Evolutionary conservation across 2,888 invertebrate species (phyloP), one percentile per base, ranked within the genome.

Genomic region (Drosophila paranaensis): DNA sequence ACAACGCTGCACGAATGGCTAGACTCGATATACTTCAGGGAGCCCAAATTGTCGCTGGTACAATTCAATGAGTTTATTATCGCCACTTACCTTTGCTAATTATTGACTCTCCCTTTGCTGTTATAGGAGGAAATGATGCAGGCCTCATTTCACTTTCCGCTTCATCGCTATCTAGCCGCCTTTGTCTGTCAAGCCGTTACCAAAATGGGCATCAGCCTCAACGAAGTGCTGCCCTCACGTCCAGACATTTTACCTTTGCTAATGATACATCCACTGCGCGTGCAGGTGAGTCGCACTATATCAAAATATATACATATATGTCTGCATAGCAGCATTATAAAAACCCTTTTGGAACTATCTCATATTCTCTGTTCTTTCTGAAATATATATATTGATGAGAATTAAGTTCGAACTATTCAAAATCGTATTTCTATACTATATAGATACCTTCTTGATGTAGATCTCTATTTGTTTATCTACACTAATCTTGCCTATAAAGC

Each of bases 61-160:
- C 3, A 50, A 37, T 13, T 10, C 13, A n/a, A 27, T 27, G 8
- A n/a, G 14, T 10, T 39, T 3, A 33, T 14, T 25, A 20, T 6
- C 1, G 14, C 3, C 3, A 16, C 14, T 51, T 11, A 13, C 13
- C n/a, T 16, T 25, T 27, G 5, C n/a, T 27, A 39, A 60, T 40
- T 33, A 2, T 45, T 35, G 6, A 33, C 4, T 37, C 10, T n/a
- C 25, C 16, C 10, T 30, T 73, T 25, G 3, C 5, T 56, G 74
- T 93, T 93, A n/a, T 93, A 97, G 96, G 93, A 94, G 91, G 96
- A 97, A 92, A 95, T 95, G 93, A 94, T 95, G 93, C 97, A 98
- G 94, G 96, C 98, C 71, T 98, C 98, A 57, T 99, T 99, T 94
- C 99, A 99, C 94, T 95, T 98, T 90, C 99, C 99, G 25, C 95